A percentile compares a stretch with the other conserved stretches of the same genome.
These are phyloP conservation scores for Butorides virescens DNA, from an alignment of 2,113 vertebrate species.

Conservation along the genomic window DNA sequence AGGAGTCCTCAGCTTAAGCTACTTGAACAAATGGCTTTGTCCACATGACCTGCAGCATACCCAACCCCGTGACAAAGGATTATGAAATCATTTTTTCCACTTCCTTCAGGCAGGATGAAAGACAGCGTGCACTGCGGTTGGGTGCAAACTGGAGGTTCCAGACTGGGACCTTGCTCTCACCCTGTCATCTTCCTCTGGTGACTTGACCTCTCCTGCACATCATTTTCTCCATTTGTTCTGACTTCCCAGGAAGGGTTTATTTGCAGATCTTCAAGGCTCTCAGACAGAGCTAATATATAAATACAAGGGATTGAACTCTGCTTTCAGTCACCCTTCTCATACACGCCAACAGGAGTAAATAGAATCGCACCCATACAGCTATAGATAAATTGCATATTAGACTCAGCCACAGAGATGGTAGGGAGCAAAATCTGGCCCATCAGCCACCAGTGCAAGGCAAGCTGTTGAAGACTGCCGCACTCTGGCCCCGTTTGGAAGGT, in stretches of 20 bases:
- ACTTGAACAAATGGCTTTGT: constrained; percentile 31
- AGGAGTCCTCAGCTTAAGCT: constrained; percentile 19
- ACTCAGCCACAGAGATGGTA: not conserved
- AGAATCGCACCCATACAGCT: not conserved
- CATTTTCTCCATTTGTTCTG: not conserved
- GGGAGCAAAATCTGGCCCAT: not conserved
- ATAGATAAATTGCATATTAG: not conserved
- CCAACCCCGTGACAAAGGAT: not conserved
- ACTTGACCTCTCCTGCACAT: not conserved
- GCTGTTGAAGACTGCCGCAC: not conserved
- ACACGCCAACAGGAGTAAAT: not conserved
- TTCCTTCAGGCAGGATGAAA: constrained; percentile 22
- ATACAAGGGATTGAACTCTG: not conserved
- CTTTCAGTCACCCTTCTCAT: not conserved
- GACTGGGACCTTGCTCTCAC: constrained; percentile 3
- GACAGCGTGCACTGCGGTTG: accelerated
- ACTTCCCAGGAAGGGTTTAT: not conserved
- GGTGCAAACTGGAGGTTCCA: not conserved
- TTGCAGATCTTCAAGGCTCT: not conserved
- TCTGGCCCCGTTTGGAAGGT: not conserved
- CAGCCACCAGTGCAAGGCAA: not conserved
- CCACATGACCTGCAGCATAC: not conserved
- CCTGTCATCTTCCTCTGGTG: not conserved
- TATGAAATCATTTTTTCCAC: constrained; percentile 13
- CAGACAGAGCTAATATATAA: not conserved